phyloP scores from a whole-genome alignment of 2,797 vertebrate genomes.

The Lagocephalus sceleratus region DNA sequence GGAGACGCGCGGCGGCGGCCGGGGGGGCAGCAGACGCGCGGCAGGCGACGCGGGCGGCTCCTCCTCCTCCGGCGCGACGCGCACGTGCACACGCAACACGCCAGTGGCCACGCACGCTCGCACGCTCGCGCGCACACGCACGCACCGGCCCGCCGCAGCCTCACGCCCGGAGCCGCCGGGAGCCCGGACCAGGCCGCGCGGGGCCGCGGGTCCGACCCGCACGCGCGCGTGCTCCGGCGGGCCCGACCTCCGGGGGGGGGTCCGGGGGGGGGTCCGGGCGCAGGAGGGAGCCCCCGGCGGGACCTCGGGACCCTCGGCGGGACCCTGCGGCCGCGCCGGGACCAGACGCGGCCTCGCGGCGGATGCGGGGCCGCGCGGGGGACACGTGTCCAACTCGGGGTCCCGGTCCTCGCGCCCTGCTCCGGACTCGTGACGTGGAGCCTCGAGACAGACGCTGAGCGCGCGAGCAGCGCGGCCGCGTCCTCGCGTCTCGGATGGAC shows the following conservation, averaged over 20 bases:
- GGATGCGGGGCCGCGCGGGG: slow-evolving; percentile 70
- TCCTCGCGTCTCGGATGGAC: slow-evolving; percentile 79
- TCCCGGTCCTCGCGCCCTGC: slow-evolving; percentile 57
- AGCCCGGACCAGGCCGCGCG: no score
- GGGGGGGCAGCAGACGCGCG: slow-evolving; percentile 60
- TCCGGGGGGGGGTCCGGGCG: no score
- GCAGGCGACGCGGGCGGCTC: slow-evolving; percentile 74
- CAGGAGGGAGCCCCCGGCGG: no score
- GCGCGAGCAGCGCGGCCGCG: slow-evolving; percentile 51
- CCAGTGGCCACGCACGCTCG: no score
- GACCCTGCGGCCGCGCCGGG: no score
- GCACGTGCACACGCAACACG: slow-evolving; percentile 62
- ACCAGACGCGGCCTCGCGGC: no score
- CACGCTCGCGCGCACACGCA: no score
- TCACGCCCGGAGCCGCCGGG: no score
- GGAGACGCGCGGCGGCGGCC: slow-evolving; percentile 75
- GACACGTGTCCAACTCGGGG: slow-evolving; percentile 69
- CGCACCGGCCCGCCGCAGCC: slow-evolving; percentile 43
- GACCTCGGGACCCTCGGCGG: no score
- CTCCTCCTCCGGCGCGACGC: slow-evolving; percentile 78
- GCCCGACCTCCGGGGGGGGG: no score
- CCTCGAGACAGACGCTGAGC: slow-evolving; percentile 39
- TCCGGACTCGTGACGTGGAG: slow-evolving; percentile 69
- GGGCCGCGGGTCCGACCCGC: no score
- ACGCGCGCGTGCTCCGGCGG: no score